A percentile compares a stretch with the other conserved stretches of the same genome.
phyloP scores from a whole-genome alignment of 2,113 vertebrate species.

The Tiliqua scincoides region DNA sequence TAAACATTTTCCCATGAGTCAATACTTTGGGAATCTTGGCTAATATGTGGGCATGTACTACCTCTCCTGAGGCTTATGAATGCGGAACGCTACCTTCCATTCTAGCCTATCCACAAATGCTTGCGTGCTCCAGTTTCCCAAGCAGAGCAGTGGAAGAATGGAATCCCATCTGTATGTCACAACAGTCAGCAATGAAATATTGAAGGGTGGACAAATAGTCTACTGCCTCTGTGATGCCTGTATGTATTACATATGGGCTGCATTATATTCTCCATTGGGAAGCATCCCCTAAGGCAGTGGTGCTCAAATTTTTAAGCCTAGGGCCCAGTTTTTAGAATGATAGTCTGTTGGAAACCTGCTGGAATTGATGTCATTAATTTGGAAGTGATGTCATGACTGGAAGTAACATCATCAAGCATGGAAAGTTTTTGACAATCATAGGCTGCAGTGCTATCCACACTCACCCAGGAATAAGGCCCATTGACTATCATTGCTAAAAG shows the following conservation, averaged over 20 bases:
- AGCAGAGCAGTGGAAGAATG: not conserved
- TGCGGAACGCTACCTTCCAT: not conserved
- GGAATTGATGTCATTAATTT: no score
- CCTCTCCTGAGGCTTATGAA: not conserved
- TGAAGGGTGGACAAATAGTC: not conserved
- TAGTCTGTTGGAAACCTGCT: no score
- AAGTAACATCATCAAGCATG: no score
- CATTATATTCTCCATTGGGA: not conserved
- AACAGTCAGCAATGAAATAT: not conserved
- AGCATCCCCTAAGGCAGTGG: not conserved
- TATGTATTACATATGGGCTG: not conserved
- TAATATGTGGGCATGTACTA: not conserved
- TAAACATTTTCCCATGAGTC: slow-evolving; percentile 46
- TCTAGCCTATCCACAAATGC: not conserved
- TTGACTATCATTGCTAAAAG: no score
- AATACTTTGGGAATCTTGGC: slow-evolving; percentile 12
- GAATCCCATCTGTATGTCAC: not conserved
- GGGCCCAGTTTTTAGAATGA: no score
- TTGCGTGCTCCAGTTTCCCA: fast-evolving
- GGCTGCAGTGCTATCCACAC: no score
- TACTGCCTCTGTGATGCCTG: slow-evolving; percentile 32
- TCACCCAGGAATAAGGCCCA: no score
- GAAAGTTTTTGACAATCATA: no score
- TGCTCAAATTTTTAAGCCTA: no score
- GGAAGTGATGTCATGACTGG: no score